Base-by-base conservation (phyloP, 2,888 invertebrate genomes). In the Neoaliturus tenellus region DNA sequence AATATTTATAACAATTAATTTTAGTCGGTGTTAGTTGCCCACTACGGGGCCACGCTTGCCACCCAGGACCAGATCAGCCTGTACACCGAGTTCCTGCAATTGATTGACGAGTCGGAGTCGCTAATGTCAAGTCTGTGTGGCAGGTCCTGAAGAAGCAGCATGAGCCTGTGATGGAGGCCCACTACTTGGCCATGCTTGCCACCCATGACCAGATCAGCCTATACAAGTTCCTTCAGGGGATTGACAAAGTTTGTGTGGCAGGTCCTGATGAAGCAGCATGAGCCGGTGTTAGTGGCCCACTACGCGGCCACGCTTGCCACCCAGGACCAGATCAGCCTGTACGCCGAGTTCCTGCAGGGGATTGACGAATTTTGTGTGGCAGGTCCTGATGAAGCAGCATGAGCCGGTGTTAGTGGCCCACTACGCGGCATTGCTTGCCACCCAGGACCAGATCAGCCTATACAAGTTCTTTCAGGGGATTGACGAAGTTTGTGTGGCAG, bases 11-110 rank as follows among this genome's bases (percentile, higher is more conserved):
- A n/a, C n/a, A n/a, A n/a, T n/a, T n/a, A n/a, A n/a, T n/a, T n/a
- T n/a, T n/a, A 96, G 88, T 94, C 96, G 2, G 93, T 94, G 85
- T 91, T 98, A 35, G 94, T 98, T 12, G 97, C 98, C 0, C 96
- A 94, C 89, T 98, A 98, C 89, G 95, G 95, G 0, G 94, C 97
- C 1, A 95, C 95, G 82, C 92, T 98, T 62, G 96, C 96, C 12
- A 91, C 91, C 71, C 91, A 92, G 17, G 91, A 92, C 84, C 95
- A 95, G 90, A 91, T 93, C 48, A 86, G 89, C 67, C 89, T 95
- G 0, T 97, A 95, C 90, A 93, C 96, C 0, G 92, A 93, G 86
- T 94, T 95, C 87, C 92, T 97, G 89, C 94, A 95, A 89, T 92
- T 91, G 31, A 92, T 96, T n/a, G 84, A 83, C 12, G 90, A 92